Percentiles rank a stretch among this genome's conserved stretches.
Evolutionary conservation across 1,140 invertebrate genomes (phyloP).

Genomic region (Drosophila baimaii): DNA sequence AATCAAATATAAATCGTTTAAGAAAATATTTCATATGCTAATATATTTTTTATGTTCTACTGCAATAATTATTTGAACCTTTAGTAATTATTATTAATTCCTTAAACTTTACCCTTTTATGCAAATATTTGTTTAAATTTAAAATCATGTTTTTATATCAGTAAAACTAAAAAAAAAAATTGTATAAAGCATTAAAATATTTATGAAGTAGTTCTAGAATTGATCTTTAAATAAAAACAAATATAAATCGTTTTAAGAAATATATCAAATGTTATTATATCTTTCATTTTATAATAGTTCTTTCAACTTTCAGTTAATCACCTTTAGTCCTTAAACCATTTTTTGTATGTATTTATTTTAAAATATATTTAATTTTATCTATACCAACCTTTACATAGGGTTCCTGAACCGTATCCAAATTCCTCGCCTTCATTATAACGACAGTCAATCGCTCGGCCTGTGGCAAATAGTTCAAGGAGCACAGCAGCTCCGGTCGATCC

Average conservation of each 20-base stretch:
- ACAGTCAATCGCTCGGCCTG: slow-evolving; percentile 94
- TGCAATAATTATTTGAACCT: too few species aligned
- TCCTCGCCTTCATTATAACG: slow-evolving; percentile 92
- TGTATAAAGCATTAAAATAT: not conserved
- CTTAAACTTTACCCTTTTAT: too few species aligned
- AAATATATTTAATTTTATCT: not conserved
- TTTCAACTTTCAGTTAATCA: not conserved
- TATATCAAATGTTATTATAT: not conserved
- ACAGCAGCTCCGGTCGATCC: slow-evolving; percentile 91
- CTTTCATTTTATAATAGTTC: not conserved
- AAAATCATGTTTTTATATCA: not conserved
- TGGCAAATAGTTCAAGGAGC: slow-evolving; percentile 93
- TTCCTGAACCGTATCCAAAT: slow-evolving; percentile 88
- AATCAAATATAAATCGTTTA: too few species aligned
- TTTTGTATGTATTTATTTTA: not conserved
- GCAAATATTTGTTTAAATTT: too few species aligned
- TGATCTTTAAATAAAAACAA: not conserved
- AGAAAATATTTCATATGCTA: too few species aligned
- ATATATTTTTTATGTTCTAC: too few species aligned
- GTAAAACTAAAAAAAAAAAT: not conserved
- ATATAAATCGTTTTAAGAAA: not conserved
- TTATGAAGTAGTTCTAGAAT: not conserved
- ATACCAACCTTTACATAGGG: slow-evolving; percentile 93
- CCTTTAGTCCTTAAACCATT: not conserved
- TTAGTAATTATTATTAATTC: too few species aligned